A percentile compares a stretch with the other conserved stretches of the same genome.
phyloP scores from a whole-genome alignment of 2,797 vertebrate genomes.

The Pempheris klunzingeri region DNA sequence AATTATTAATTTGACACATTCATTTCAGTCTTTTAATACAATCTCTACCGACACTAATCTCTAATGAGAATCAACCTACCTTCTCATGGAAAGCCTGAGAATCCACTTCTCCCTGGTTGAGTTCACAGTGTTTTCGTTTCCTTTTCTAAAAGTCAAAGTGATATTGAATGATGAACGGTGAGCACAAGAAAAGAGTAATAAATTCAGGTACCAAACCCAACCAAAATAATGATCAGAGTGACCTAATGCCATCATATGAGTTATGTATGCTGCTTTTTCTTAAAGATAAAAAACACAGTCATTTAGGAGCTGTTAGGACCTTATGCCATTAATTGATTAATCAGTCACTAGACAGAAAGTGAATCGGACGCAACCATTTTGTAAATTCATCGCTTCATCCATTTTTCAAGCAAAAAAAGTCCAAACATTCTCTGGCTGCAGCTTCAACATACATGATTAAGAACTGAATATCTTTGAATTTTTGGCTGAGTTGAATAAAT shows the following conservation, averaged over 20 bases:
- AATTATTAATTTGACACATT: not conserved
- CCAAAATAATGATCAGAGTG: not conserved
- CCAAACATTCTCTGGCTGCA: too few relatives aligned
- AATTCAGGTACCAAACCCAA: not conserved
- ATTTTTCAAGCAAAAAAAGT: too few relatives aligned
- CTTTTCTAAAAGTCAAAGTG: slow-evolving; percentile 84
- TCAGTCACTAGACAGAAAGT: too few relatives aligned
- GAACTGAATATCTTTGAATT: too few relatives aligned
- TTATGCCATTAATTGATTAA: too few relatives aligned
- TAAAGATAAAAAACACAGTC: not conserved
- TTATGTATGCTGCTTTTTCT: not conserved
- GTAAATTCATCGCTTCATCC: too few relatives aligned
- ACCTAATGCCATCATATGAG: not conserved
- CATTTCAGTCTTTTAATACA: not conserved
- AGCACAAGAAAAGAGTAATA: not conserved
- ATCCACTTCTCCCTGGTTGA: slow-evolving; percentile 94
- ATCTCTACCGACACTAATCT: not conserved
- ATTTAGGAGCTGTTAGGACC: too few relatives aligned
- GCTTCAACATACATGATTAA: too few relatives aligned
- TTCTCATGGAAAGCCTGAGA: slow-evolving; percentile 89
- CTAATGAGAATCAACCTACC: slow-evolving; percentile 71
- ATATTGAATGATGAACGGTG: not conserved
- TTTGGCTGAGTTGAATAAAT: too few relatives aligned
- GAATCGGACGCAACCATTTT: too few relatives aligned
- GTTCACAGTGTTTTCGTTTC: slow-evolving; percentile 85